Conservation (phyloP, 1,140 invertebrate genomes). For the Heliothis virescens region DNA sequence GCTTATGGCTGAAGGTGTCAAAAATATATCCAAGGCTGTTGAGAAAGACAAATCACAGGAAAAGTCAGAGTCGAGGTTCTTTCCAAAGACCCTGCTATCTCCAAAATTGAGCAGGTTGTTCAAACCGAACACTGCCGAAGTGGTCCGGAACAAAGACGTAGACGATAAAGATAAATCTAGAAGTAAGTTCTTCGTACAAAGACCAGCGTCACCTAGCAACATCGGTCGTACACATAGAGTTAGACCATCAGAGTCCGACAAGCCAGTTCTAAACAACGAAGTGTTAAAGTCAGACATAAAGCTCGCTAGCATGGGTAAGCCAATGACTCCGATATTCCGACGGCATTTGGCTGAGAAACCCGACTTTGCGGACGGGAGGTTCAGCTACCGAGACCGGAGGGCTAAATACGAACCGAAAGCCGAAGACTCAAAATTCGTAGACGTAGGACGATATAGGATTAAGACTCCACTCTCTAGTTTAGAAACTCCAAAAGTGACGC, state of each 20-base stretch:
- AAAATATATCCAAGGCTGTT: conserved; percentile 64
- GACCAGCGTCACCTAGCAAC: conserved; percentile 66
- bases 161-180: conserved; percentile 71
- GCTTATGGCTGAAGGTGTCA: conserved; percentile 61
- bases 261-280: conserved; percentile 52
- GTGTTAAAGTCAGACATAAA: conserved; percentile 76
- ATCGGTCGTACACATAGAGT: conserved; percentile 64
- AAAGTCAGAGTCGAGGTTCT: conserved; percentile 58
- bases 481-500: conserved; percentile 55
- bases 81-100: conserved; percentile 79
- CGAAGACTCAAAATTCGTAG: conserved; percentile 65
- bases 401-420: conserved; percentile 58
- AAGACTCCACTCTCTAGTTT: conserved; percentile 56
- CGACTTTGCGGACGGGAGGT: conserved; percentile 75
- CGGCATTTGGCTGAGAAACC: conserved; percentile 68
- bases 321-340: conserved; percentile 82
- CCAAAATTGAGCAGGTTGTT: conserved; percentile 81
- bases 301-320: conserved; percentile 77
- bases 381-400: conserved; percentile 77
- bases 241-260: conserved; percentile 61
- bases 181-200: conserved; percentile 79
- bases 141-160: conserved; percentile 59
- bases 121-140: conserved; percentile 71
- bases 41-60: conserved; percentile 71
- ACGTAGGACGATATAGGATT: conserved; percentile 65